Evolutionary conservation across 2,888 invertebrate species (phyloP).

Genomic region (Erynnis tages): DNA sequence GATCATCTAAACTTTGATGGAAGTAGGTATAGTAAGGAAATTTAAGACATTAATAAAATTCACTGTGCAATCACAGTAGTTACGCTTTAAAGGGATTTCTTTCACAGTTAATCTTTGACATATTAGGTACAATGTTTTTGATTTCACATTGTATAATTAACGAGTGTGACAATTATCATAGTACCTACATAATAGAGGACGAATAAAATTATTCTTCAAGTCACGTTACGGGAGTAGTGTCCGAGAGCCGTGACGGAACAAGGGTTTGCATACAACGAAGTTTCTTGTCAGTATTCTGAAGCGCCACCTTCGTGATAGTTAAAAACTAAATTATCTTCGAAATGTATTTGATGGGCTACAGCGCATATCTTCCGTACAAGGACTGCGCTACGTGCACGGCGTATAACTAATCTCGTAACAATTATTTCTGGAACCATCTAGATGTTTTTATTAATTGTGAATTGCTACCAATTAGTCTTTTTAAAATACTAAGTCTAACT

Average conservation of each 20-base stretch:
- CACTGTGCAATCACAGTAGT: too few relatives aligned
- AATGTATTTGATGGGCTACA: constrained; percentile 15
- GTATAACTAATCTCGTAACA: constrained; percentile 7
- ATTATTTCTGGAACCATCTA: background rate
- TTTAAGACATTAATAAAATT: too few relatives aligned
- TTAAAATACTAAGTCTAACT: background rate
- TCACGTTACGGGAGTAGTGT: constrained; percentile 16
- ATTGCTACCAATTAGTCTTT: background rate
- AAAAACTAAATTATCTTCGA: constrained; percentile 22
- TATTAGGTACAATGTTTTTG: too few relatives aligned
- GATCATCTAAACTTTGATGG: too few relatives aligned
- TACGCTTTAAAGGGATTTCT: too few relatives aligned
- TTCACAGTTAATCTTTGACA: too few relatives aligned
- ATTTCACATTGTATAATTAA: too few relatives aligned
- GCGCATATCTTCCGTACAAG: constrained; percentile 16
- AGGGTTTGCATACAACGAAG: constrained; percentile 17
- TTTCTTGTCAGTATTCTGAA: constrained; percentile 13
- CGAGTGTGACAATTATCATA: background rate
- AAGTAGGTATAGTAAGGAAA: too few relatives aligned
- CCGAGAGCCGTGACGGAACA: constrained; percentile 14
- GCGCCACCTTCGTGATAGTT: constrained; percentile 12
- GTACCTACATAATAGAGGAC: background rate
- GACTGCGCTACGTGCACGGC: constrained; percentile 14
- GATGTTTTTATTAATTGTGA: background rate
- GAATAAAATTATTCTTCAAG: constrained; percentile 5